Conservation (phyloP, 37 sponge, comb jelly and placozoan species). For the Dysidea cf. avara region DNA sequence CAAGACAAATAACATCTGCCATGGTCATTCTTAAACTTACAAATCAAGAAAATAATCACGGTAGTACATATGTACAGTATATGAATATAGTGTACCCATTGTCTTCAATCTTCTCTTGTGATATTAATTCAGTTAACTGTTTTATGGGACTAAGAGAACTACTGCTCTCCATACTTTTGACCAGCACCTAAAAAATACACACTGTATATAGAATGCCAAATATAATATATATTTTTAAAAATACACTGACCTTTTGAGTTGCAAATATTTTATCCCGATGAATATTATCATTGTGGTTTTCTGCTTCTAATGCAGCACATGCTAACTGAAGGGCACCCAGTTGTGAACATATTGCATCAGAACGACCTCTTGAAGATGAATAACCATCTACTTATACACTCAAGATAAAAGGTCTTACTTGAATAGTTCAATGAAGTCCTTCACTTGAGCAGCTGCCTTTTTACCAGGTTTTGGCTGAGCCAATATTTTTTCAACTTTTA, state of each 20-base stretch:
- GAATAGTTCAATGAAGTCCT: conserved; percentile 44
- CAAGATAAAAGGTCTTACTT: conserved; percentile 28
- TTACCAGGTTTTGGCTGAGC: conserved; percentile 32
- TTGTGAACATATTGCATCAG: conserved; percentile 33
- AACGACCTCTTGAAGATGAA: conserved; percentile 13
- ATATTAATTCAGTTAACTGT: conserved; percentile 30
- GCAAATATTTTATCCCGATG: conserved; percentile 53
- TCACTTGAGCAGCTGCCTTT: conserved; percentile 41
- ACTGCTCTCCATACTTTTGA: too few relatives aligned
- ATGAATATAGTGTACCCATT: too few relatives aligned
- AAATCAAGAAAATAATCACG: too few relatives aligned
- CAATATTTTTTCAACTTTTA: conserved; percentile 51
- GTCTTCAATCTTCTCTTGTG: too few relatives aligned
- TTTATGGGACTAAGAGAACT: conserved; percentile 10
- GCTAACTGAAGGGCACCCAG: conserved; percentile 51
- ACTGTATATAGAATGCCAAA: conserved; percentile 2
- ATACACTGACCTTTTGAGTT: conserved; percentile 32
- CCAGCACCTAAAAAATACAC: conserved; percentile 3
- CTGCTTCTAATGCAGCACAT: conserved; percentile 51
- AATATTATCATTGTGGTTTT: background rate
- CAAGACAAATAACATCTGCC: conserved; percentile 33
- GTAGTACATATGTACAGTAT: too few relatives aligned
- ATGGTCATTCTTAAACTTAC: background rate
- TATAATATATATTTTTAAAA: too few relatives aligned
- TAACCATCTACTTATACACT: conserved; percentile 1